Evolutionary conservation across 2,888 invertebrate genomes (phyloP).

Genomic region (Drosophila planitibia): DNA sequence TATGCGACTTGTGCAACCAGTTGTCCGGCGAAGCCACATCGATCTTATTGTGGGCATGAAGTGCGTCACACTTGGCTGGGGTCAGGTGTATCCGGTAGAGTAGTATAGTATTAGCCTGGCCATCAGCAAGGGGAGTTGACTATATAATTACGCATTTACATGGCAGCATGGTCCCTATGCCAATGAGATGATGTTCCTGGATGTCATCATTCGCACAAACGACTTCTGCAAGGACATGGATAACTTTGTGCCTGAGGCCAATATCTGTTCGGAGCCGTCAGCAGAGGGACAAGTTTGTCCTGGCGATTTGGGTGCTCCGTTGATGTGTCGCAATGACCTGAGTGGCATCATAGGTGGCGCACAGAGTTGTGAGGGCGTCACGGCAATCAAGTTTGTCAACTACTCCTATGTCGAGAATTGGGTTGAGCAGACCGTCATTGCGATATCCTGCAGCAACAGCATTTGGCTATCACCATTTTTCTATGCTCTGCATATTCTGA

Average conservation of each 20-base stretch:
- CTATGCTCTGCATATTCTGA: constrained; percentile 1
- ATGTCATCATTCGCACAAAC: constrained; percentile 11
- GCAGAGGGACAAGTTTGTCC: constrained; percentile 40
- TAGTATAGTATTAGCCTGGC: not conserved
- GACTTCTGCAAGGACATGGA: constrained; percentile 15
- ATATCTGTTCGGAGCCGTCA: constrained; percentile 41
- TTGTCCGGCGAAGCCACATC: constrained; percentile 1
- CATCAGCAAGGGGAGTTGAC: not conserved
- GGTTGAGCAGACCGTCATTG: constrained; percentile 13
- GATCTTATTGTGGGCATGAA: not conserved
- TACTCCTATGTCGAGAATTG: constrained; percentile 25
- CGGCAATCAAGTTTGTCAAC: constrained; percentile 51
- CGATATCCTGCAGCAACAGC: not conserved
- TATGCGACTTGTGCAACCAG: constrained; percentile 32
- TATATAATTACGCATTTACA: not conserved
- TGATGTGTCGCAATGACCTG: constrained; percentile 41
- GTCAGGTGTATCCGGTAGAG: constrained; percentile 61
- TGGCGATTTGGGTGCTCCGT: constrained; percentile 65
- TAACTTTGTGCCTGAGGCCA: not conserved
- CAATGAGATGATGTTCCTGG: constrained; percentile 54
- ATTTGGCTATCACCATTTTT: not conserved
- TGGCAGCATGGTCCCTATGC: constrained; percentile 64
- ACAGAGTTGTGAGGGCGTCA: constrained; percentile 33
- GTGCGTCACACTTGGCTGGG: constrained; percentile 65
- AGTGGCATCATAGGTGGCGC: constrained; percentile 55